Evolutionary conservation across 2,797 vertebrate genomes (phyloP).

Genomic region (Cryptoblepharus egeriae): DNA sequence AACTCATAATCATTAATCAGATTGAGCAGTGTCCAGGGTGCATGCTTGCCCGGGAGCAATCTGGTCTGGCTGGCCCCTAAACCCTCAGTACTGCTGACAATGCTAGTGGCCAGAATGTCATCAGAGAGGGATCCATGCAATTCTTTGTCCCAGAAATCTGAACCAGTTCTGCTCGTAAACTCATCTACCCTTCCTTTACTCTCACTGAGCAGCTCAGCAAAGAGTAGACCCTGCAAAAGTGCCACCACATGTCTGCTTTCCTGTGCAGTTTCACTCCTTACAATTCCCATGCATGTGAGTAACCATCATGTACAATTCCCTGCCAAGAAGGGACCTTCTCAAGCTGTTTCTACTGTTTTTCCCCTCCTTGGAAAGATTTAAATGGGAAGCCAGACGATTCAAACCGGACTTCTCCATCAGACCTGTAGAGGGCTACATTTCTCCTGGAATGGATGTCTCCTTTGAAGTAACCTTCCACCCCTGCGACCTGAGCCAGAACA

Average conservation of each 20-base stretch:
- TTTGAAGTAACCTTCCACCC: slow-evolving; percentile 84
- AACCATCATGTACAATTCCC: no score
- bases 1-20: no score
- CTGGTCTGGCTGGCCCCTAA: no score
- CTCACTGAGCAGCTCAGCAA: not conserved
- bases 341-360: not conserved
- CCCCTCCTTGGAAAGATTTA: slow-evolving; percentile 79
- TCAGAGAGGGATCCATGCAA: no score
- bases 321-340: not conserved
- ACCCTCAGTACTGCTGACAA: no score
- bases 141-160: no score
- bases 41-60: no score
- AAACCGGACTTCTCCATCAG: slow-evolving; percentile 82
- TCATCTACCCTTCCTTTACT: not conserved
- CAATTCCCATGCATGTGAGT: not conserved
- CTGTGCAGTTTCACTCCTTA: not conserved
- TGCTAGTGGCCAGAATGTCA: no score
- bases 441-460: slow-evolving; percentile 81
- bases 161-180: no score
- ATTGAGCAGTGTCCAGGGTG: no score
- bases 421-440: slow-evolving; percentile 84
- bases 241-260: no score
- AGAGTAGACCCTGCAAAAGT: not conserved
- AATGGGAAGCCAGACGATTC: slow-evolving; percentile 82
- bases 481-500: slow-evolving; percentile 74